phyloP scores from a whole-genome alignment of 2,797 vertebrate species.

The Acanthiza pusilla region DNA sequence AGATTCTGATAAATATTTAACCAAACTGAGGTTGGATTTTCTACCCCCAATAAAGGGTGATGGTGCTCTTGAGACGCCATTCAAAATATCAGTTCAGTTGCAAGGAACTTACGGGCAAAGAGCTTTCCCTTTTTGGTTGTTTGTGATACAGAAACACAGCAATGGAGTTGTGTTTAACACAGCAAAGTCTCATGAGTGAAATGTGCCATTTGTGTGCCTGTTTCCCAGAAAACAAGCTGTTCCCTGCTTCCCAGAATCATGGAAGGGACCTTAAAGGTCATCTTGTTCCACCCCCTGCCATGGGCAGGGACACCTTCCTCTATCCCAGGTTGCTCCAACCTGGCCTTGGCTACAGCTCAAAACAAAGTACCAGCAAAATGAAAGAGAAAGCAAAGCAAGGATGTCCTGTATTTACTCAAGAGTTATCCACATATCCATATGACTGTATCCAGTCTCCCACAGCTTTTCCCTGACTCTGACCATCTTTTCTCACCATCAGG shows the following conservation, averaged over 20 bases:
- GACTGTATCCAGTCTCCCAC: not conserved
- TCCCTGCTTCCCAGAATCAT: not conserved
- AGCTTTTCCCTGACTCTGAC: not conserved
- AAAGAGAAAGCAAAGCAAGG: not conserved
- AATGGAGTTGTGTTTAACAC: not conserved
- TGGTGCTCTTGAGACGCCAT: not conserved
- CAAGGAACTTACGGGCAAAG: not conserved
- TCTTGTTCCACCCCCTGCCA: not conserved
- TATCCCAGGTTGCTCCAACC: not conserved
- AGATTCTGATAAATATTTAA: not conserved
- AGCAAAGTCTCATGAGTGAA: not conserved
- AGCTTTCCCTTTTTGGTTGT: not conserved
- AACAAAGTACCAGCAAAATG: not conserved
- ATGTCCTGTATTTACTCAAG: not conserved
- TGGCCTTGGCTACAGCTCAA: not conserved
- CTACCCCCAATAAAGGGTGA: not conserved
- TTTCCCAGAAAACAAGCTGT: not conserved
- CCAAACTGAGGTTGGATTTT: not conserved
- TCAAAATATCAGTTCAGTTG: not conserved
- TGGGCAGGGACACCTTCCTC: not conserved
- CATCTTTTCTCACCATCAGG: not conserved
- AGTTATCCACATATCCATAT: not conserved
- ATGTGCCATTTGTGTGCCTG: not conserved
- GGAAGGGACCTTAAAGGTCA: not conserved
- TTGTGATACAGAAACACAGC: not conserved